A percentile compares a stretch with the other conserved stretches of the same genome.
These are phyloP conservation scores for Bubo scandiacus DNA, from an alignment of 2,113 vertebrate genomes.

Conservation along the genomic window DNA sequence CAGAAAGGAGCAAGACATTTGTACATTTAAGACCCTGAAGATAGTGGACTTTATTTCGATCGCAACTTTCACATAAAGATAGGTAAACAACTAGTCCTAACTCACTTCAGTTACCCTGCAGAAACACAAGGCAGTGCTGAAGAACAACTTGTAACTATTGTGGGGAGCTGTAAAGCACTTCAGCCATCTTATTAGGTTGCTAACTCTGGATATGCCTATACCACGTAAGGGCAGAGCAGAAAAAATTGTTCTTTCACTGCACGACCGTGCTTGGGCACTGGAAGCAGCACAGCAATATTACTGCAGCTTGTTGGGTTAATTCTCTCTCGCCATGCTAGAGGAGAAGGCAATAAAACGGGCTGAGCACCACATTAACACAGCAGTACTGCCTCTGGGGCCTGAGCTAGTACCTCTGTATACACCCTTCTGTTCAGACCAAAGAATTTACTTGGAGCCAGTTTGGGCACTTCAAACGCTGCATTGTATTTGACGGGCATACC, in stretches of 20 bases:
- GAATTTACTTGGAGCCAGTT: neutral
- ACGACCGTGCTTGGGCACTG: rapidly evolving
- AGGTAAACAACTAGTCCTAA: no score
- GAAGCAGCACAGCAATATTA: neutral
- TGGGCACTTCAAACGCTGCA: neutral
- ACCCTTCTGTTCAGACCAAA: rapidly evolving
- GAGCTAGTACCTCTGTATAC: neutral
- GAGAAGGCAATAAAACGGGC: neutral
- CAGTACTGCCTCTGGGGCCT: neutral
- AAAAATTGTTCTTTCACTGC: rapidly evolving
- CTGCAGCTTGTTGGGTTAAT: neutral
- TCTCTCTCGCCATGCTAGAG: neutral
- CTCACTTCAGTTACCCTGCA: rapidly evolving
- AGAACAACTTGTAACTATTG: neutral
- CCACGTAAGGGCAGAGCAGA: neutral
- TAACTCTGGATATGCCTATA: no score
- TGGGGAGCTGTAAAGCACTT: no score
- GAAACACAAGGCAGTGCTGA: neutral
- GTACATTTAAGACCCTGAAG: neutral
- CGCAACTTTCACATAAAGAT: neutral
- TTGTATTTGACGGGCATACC: neutral
- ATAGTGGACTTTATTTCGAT: neutral
- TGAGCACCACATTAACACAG: neutral
- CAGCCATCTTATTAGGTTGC: rapidly evolving
- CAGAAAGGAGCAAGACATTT: neutral